phyloP scores from a whole-genome alignment of 2,113 vertebrate species.

The Leucosticte australis region DNA sequence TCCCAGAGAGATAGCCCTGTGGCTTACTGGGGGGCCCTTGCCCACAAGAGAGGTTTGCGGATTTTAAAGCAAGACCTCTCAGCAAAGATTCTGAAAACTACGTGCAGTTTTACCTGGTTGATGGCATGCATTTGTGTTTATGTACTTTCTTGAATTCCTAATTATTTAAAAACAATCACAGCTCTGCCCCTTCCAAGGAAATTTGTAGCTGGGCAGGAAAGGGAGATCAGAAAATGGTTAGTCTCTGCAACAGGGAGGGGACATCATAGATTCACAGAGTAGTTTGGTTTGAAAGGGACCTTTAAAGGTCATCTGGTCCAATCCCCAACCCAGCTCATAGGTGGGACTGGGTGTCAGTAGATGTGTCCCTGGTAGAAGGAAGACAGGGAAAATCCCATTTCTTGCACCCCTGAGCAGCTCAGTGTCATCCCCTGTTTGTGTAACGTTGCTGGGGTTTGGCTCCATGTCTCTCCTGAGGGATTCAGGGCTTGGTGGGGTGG shows the following conservation, averaged over 20 bases:
- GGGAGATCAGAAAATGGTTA: background rate
- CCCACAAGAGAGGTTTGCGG: background rate
- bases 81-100: background rate
- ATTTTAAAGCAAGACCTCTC: background rate
- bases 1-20: background rate
- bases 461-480: rapidly evolving
- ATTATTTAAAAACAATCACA: background rate
- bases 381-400: background rate
- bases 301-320: background rate
- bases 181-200: background rate
- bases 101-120: background rate
- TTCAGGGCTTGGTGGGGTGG: background rate
- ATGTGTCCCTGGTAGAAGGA: background rate
- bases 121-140: background rate
- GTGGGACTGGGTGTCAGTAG: background rate
- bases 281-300: background rate
- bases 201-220: background rate
- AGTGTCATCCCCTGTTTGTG: background rate
- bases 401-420: background rate
- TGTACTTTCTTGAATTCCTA: background rate
- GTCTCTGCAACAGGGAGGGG: background rate
- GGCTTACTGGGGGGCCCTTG: background rate
- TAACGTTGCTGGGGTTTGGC: background rate
- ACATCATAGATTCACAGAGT: background rate
- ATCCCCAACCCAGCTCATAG: background rate